A percentile compares a stretch with the other conserved stretches of the same genome.
Evolutionary conservation across 2,888 invertebrate genomes (phyloP).

Genomic region (Pseudanteris insignis): DNA sequence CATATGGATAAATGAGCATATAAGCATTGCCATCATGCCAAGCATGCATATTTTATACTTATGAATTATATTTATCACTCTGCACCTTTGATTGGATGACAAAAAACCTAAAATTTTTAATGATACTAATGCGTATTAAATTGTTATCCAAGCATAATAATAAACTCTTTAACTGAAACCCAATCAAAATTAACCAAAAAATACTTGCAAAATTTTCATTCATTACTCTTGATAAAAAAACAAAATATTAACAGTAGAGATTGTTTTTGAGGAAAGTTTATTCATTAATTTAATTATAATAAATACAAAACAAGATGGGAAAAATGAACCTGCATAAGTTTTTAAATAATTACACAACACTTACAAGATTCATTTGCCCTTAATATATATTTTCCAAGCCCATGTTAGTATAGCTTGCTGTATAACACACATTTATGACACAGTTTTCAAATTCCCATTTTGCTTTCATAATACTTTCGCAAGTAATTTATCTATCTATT

Average conservation of each 20-base stretch:
- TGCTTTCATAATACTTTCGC: no score
- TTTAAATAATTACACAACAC: conserved; percentile 52
- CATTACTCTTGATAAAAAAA: no score
- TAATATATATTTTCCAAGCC: conserved; percentile 58
- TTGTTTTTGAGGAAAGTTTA: conserved; percentile 21
- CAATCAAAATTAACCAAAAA: neutral
- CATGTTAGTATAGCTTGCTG: conserved; percentile 63
- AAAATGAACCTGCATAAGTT: conserved; percentile 34
- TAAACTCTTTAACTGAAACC: neutral
- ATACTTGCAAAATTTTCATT: no score
- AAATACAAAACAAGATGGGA: conserved; percentile 22
- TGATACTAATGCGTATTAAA: conserved; percentile 9
- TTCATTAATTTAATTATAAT: conserved; percentile 4
- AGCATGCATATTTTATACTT: conserved; percentile 29
- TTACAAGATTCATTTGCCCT: conserved; percentile 62
- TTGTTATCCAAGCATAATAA: conserved; percentile 2
- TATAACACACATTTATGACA: conserved; percentile 57
- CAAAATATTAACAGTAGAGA: conserved; percentile 15
- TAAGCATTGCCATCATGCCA: conserved; percentile 8
- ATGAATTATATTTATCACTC: conserved; percentile 19
- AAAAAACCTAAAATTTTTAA: conserved; percentile 9
- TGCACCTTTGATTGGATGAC: conserved; percentile 5
- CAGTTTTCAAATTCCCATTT: conserved; percentile 5
- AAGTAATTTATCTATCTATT: no score
- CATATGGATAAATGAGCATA: no score